Evolutionary conservation across 1,140 invertebrate species (phyloP), one percentile per base, ranked within the genome.

Genomic region (Nomia melanderi): DNA sequence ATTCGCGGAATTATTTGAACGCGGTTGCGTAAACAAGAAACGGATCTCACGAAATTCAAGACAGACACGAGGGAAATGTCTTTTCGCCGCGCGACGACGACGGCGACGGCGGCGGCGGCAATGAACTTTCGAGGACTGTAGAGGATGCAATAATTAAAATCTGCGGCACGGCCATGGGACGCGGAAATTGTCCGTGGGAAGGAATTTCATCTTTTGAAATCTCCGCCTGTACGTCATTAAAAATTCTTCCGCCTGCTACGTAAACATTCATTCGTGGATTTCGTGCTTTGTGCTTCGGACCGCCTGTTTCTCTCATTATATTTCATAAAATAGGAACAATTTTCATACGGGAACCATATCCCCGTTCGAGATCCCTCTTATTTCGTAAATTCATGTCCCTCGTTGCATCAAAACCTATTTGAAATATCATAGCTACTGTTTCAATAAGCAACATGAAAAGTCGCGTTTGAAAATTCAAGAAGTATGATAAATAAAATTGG

Each of bases 111-210:
- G 0, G 20, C 47, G 5, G 20, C 47, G 47, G 47, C 47, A 50
- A 50, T 50, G 47, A 50, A 50, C 47, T 50, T 50, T 50, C 20
- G 47, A 50, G 47, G n/a, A 50, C 47, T 7, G 17, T n/a, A 6
- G 47, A 50, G 47, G 47, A n/a, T n/a, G 47, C 47, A n/a, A 50
- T 50, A 50, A 50, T 50, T 50, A 50, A 50, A 50, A 50, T n/a
- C 17, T 20, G 20, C 5, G 47, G 12, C 17, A 12, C 20, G 47
- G n/a, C 8, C 47, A 50, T 20, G 47, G n/a, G 5, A 50, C 47
- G 20, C 47, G 47, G 47, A 50, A 50, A 50, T 50, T 50, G 47
- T 50, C 6, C 47, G 47, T n/a, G 47, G 47, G 47, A 50, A 50
- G 47, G 17, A 50, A 50, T 50, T 50, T 50, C 8, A 17, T 50